Conservation (phyloP, 2,113 vertebrate species). For the Triplophysa siluroides region DNA sequence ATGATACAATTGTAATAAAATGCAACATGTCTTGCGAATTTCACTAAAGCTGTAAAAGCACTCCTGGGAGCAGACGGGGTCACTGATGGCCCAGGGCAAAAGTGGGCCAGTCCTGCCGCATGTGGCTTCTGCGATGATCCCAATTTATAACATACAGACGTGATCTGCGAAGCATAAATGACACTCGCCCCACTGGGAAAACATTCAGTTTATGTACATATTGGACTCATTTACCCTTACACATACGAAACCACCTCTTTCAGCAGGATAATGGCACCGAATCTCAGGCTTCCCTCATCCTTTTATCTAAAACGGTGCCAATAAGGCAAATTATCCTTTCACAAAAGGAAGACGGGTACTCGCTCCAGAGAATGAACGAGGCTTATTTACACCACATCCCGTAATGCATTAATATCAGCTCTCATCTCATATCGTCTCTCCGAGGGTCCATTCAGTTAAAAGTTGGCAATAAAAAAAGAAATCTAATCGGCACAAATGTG, state of each 20-base stretch:
- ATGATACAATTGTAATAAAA: background rate
- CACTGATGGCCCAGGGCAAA: conserved; percentile 29
- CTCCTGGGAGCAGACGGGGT: background rate
- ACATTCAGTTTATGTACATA: background rate
- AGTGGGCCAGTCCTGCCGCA: conserved; percentile 47
- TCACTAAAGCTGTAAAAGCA: conserved; percentile 4
- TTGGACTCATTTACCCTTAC: background rate
- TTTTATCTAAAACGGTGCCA: conserved; percentile 24
- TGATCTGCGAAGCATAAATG: background rate
- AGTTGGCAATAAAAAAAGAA: background rate
- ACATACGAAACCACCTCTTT: background rate
- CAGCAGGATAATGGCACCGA: background rate
- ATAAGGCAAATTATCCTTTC: conserved; percentile 12
- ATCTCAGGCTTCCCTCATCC: conserved; percentile 38
- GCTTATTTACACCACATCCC: conserved; percentile 17
- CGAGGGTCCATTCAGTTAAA: background rate
- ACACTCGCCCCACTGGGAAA: background rate
- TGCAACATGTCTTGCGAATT: background rate
- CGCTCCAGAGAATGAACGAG: conserved; percentile 5
- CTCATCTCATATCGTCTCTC: background rate
- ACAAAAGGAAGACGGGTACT: conserved; percentile 30
- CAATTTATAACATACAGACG: background rate
- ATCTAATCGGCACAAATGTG: background rate
- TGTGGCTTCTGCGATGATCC: background rate
- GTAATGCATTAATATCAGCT: conserved; percentile 18